Evolutionary conservation across 2,113 vertebrate species (phyloP).

Genomic region (Lasiurus cinereus): DNA sequence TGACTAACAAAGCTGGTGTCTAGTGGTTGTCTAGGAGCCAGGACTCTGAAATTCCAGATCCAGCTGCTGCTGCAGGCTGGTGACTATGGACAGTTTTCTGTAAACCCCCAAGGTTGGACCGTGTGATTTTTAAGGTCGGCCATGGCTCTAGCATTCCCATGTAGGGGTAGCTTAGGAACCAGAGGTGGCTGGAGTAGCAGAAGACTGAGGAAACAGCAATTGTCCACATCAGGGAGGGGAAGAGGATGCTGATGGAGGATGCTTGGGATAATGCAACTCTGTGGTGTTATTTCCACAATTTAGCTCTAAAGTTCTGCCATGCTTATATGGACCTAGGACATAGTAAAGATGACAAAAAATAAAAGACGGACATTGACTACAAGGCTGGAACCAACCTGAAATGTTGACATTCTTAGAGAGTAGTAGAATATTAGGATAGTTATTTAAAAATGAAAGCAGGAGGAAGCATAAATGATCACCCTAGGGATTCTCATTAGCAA

Average conservation of each 20-base stretch:
- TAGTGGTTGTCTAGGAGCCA: fast-evolving
- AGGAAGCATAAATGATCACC: background rate
- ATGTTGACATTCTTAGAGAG: constrained; percentile 20
- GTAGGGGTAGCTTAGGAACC: background rate
- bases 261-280: background rate
- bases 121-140: background rate
- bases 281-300: background rate
- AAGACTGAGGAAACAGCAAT: background rate
- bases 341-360: background rate
- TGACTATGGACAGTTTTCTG: background rate
- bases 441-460: background rate
- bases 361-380: background rate
- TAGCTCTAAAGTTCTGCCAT: background rate
- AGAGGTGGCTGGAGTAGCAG: background rate
- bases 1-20: background rate
- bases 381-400: background rate
- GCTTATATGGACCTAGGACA: background rate
- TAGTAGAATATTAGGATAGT: background rate
- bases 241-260: background rate
- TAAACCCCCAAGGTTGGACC: background rate
- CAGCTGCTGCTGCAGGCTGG: background rate
- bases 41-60: background rate
- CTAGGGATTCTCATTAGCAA: background rate
- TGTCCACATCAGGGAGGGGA: background rate
- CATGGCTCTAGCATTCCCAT: background rate